Base-by-base conservation (phyloP, 2,888 invertebrate genomes). In the Diachrysia chrysitis region DNA sequence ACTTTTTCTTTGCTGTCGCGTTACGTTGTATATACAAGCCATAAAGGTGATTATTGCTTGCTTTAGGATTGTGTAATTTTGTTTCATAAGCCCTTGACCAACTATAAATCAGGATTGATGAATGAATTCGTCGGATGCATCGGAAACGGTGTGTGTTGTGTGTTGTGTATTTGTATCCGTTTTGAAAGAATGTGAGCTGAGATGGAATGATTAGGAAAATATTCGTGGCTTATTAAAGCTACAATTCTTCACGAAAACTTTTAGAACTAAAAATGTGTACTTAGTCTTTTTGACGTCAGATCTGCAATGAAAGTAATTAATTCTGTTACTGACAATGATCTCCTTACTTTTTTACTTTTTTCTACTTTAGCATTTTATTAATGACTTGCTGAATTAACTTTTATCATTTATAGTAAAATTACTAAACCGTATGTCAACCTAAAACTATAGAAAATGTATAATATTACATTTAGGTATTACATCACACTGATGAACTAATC, bases 91-190 rank as follows among this genome's bases (percentile, higher is more conserved):
- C 35, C 21, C 63, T 60, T 71, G 66, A 58, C 71, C 66, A 71
- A 73, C 78, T 75, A 76, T 83, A 83, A 80, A 82, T 85, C 80
- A 77, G 66, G 69, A 69, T 75, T 80, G 79, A 81, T 83, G 77
- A 82, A 76, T 77, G 70, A 73, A 78, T 74, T 79, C 64, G 73
- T 69, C 62, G 58, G 69, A 68, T 76, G 76, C 80, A 66, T 21
- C 19, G 64, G 63, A 68, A 73, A 68, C 70, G 73, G 65, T 59
- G 64, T 63, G 53, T 48, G 59, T n/a, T n/a, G n/a, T n/a, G n/a
- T n/a, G 53, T 48, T 68, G 56, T 67, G 58, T 75, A 55, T 67
- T 68, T 63, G 61, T 69, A 59, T 62, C 16, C 63, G 55, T 21
- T 70, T 16, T 53, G 35, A 32, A 46, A 58, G 51, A 51, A 42